These are phyloP conservation scores for Taeniopygia guttata DNA, from an alignment of 2,797 vertebrate genomes.

Conservation along the genomic window DNA sequence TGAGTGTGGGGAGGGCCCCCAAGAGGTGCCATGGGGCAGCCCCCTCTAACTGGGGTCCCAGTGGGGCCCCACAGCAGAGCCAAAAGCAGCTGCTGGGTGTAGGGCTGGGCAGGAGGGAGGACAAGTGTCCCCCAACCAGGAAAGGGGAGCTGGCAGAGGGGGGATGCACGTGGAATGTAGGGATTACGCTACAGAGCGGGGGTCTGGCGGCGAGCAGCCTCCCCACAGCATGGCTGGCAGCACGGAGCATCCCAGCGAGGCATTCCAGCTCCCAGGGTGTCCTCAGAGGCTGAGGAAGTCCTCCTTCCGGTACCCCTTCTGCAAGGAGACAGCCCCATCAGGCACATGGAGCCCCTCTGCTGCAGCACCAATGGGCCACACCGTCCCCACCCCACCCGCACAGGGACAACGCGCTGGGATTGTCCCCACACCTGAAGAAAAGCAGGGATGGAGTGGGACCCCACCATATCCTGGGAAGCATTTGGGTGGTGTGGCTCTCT, in stretches of 20 bases:
- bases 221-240: not conserved
- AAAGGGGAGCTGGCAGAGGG: rapidly evolving
- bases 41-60: not conserved
- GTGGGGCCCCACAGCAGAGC: not conserved
- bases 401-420: not conserved
- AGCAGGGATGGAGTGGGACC: rapidly evolving
- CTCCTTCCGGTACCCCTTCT: constrained; percentile 82
- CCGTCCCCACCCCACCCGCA: not conserved
- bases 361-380: rapidly evolving
- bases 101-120: not conserved
- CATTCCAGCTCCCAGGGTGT: not conserved
- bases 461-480: rapidly evolving
- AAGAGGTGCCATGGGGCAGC: not conserved
- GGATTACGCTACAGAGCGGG: not conserved
- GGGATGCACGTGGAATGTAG: rapidly evolving
- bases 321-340: constrained; percentile 12
- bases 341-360: not conserved
- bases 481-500: not conserved
- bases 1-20: not conserved
- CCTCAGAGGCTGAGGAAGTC: constrained; percentile 78
- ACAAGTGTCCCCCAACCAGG: rapidly evolving
- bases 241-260: not conserved
- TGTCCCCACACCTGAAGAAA: not conserved
- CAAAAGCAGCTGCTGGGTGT: not conserved
- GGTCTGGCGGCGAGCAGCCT: not conserved